phyloP scores from a whole-genome alignment of 2,797 vertebrate genomes.

The Gymnoscopelus braueri region DNA sequence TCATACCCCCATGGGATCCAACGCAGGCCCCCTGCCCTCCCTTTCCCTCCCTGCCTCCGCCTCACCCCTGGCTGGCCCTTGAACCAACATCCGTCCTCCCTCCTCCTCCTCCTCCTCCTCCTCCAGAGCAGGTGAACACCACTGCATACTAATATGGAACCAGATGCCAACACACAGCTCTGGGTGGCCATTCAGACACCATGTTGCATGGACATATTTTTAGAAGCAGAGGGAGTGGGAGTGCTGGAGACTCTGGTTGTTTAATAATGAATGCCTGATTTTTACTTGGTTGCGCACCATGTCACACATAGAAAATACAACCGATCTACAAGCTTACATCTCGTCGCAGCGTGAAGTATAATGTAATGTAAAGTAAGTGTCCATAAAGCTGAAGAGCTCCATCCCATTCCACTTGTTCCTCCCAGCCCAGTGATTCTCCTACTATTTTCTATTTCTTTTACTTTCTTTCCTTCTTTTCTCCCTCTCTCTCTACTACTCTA shows the following conservation, averaged over 20 bases:
- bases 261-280: neutral
- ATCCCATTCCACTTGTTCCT: neutral
- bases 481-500: neutral
- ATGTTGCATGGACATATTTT: neutral
- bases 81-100: slow-evolving; percentile 31
- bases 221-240: neutral
- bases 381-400: neutral
- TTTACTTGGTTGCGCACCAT: too few species aligned
- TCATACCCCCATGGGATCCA: slow-evolving; percentile 17
- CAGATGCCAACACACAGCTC: neutral
- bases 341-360: too few species aligned
- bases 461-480: neutral
- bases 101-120: slow-evolving; percentile 8
- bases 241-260: neutral
- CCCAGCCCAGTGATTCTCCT: neutral
- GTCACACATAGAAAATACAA: too few species aligned
- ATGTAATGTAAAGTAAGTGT: neutral
- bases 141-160: neutral
- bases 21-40: slow-evolving; percentile 38
- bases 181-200: neutral
- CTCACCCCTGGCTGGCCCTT: slow-evolving; percentile 22
- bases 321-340: too few species aligned
- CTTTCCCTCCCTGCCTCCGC: slow-evolving; percentile 6
- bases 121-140: slow-evolving; percentile 30
- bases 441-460: neutral